Base-by-base conservation (phyloP, 1,140 invertebrate species). In the Aphelinus atriplicis region DNA sequence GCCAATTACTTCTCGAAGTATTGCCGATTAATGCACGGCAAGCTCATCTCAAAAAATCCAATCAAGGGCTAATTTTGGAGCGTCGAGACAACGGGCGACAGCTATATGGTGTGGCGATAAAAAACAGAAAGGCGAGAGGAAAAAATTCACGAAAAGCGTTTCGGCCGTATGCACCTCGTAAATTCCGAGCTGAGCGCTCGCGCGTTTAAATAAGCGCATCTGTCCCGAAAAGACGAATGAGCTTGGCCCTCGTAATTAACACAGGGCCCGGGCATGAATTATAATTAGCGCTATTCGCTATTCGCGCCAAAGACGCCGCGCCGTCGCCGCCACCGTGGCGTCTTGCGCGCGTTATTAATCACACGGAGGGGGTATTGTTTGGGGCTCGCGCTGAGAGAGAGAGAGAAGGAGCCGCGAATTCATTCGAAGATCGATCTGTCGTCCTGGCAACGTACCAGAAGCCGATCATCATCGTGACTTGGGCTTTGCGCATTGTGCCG, bases 361-460 rank as follows among this genome's bases (percentile, higher is more conserved):
- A 26, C 26, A 26, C 26, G 26, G 26, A 26, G 26, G 26, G 26
- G 26, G 26, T 26, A 26, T 26, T 26, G 26, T 26, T 26, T 26
- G 45, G n/a, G 9, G 3, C n/a, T 6, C 58, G 3, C 26, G 26
- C 57, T 26, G 55, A 2, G 1, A 58, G 58, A 45, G 58, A 45
- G n/a, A 7, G 9, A 43, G n/a, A 60, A 60, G 45, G 58, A 60
- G 26, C 45, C 45, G 62, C 62, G 58, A 72, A 65, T 72, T 72
- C 65, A 72, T 72, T 72, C 70, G 58, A 46, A 72, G 62, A 72
- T 73, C 71, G 71, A 66, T 73, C 26, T 26, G 71, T 73, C 71
- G 71, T 60, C 71, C 56, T 73, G 71, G 71, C 71, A 73, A 63
- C 61, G 4, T 58, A 62, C 3, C 51, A 46, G 53, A 42, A 57